Evolutionary conservation across 2,797 vertebrate genomes (phyloP), one percentile per base, ranked within the genome.

Genomic region (Scyliorhinus canicula): DNA sequence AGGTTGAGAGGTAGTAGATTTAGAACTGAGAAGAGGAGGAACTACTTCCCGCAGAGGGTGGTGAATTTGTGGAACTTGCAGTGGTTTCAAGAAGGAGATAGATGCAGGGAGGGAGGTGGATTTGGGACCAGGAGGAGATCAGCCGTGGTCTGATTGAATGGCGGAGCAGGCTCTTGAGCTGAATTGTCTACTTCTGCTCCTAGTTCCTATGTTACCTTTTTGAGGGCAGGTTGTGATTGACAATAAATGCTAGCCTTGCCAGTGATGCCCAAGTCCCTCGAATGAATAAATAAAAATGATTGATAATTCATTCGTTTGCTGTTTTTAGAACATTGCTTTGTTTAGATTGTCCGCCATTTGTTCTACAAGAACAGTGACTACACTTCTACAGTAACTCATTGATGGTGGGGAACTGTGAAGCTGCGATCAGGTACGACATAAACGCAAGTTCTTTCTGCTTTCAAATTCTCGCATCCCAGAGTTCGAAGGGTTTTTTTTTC

Each of bases 401-500:
- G 24, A n/a, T 40, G 8, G 55, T 91, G 19, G 19, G n/a, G 16
- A 40, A 57, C 57, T 91, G 88, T 63, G 40, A 57, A 63, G 57
- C 19, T 91, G 44, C 44, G 88, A 65, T 91, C 44, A 91, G 21
- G n/a, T n/a, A 44, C 19, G 4, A 24, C 88, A 65, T 44, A 65
- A 91, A 65, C 44, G 19, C 57, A 44, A 26, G 47, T 57, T 57
- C 35, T 91, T 65, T 91, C 21, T 44, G 19, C 57, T 44, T 63
- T 65, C 60, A 91, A 63, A 26, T 63, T 91, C n/a, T 63, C 57
- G 63, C 44, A 91, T 91, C 88, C 88, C n/a, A 65, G 88, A 91
- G 57, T 88, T 44, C 44, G 24, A 63, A 91, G 19, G 4, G 8
- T 91, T 65, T 26, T 82, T 63, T 91, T 91, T 65, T 26, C 4